Percentiles rank a stretch among this genome's conserved stretches.
These are phyloP conservation scores for Sula dactylatra DNA, from an alignment of 2,113 vertebrate genomes.

Conservation along the genomic window DNA sequence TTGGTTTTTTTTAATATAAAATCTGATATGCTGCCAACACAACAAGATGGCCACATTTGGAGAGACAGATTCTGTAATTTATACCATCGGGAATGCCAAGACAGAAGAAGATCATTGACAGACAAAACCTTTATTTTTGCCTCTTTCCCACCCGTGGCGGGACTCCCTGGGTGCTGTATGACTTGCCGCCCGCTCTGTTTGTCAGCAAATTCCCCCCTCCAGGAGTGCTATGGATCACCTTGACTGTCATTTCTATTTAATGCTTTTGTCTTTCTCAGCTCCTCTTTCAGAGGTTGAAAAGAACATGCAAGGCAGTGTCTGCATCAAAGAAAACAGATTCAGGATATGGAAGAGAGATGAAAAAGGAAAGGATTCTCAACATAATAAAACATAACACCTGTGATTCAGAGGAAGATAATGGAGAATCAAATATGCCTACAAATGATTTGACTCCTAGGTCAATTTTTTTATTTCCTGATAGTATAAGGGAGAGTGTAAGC, in stretches of 20 bases:
- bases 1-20: background rate
- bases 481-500: background rate
- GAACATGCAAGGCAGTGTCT: conserved; percentile 37
- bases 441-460: background rate
- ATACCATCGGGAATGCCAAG: background rate
- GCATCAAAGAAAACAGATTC: conserved; percentile 57
- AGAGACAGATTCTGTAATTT: background rate
- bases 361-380: background rate
- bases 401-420: conserved; percentile 7
- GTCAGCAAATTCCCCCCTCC: conserved; percentile 15
- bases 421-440: background rate
- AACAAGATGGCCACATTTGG: background rate
- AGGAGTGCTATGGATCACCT: conserved; percentile 52
- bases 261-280: conserved; percentile 44
- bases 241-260: conserved; percentile 36
- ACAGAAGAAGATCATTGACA: background rate
- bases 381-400: background rate
- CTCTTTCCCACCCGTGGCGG: background rate
- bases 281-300: conserved; percentile 33
- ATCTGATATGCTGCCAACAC: background rate
- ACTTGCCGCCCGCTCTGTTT: background rate
- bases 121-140: background rate
- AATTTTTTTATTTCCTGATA: background rate
- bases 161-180: background rate
- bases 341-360: conserved; percentile 17